phyloP scores from a whole-genome alignment of 1,140 invertebrate genomes.

The Dysdera silvatica region DNA sequence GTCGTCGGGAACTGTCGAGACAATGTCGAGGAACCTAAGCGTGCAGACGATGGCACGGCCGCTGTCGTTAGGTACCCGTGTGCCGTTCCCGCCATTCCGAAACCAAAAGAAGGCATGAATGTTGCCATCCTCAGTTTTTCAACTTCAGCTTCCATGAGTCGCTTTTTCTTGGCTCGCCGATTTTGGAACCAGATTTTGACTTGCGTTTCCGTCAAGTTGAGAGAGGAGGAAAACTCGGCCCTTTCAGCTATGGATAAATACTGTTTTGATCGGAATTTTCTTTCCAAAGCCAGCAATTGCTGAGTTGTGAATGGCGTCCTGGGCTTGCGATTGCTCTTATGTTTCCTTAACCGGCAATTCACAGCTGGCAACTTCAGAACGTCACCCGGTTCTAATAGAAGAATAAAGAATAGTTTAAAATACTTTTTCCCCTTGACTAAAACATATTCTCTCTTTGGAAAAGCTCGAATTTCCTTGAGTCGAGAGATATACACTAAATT shows the following conservation, averaged over 20 bases:
- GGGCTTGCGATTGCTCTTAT: slow-evolving; percentile 95
- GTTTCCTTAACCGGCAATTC: slow-evolving; percentile 87
- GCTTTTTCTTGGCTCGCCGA: slow-evolving; percentile 51
- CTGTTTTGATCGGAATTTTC: slow-evolving; percentile 93
- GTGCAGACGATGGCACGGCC: slow-evolving; percentile 13
- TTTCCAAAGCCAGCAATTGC: slow-evolving; percentile 85
- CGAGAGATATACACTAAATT: no score
- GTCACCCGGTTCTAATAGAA: slow-evolving; percentile 22
- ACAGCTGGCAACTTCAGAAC: slow-evolving; percentile 36
- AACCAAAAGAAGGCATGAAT: slow-evolving; percentile 26
- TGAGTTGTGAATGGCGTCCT: slow-evolving; percentile 95
- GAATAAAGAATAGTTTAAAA: no score
- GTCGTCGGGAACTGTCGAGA: slow-evolving; percentile 1
- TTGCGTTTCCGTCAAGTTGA: slow-evolving; percentile 88
- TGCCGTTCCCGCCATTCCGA: slow-evolving; percentile 14
- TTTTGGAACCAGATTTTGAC: slow-evolving; percentile 47
- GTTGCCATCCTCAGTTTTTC: slow-evolving; percentile 45
- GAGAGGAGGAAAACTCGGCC: slow-evolving; percentile 88
- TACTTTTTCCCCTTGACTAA: no score
- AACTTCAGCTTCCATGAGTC: slow-evolving; percentile 46
- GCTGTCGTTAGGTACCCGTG: slow-evolving; percentile 2
- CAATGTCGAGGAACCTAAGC: slow-evolving; percentile 8
- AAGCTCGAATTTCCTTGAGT: no score
- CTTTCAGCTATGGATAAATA: slow-evolving; percentile 94
- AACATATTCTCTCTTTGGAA: no score